Evolutionary conservation across 2,113 vertebrate genomes (phyloP).

Genomic region (Triplophysa siluroides): DNA sequence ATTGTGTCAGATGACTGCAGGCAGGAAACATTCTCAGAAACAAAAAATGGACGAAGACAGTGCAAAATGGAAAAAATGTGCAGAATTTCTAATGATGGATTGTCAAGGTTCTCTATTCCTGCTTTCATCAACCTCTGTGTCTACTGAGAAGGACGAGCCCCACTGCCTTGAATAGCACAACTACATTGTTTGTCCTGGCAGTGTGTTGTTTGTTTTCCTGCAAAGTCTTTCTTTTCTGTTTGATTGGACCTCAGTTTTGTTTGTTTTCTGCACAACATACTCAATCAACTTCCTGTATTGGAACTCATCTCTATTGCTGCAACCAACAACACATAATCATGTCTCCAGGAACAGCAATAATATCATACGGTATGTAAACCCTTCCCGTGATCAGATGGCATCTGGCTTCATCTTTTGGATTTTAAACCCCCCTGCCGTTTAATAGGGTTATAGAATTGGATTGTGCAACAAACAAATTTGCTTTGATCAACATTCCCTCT

Average conservation of each 20-base stretch:
- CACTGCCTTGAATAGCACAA: not conserved
- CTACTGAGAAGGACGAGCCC: not conserved
- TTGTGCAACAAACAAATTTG: not conserved
- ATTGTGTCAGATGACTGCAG: too few relatives aligned
- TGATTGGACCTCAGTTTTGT: not conserved
- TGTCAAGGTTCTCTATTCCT: not conserved
- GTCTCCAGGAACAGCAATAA: not conserved
- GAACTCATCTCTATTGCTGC: not conserved
- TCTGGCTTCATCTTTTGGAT: not conserved
- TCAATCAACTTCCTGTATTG: not conserved
- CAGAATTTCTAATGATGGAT: not conserved
- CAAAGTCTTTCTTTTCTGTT: not conserved
- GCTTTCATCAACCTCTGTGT: too few relatives aligned
- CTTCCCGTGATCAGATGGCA: not conserved
- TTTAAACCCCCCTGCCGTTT: not conserved
- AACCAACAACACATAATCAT: not conserved
- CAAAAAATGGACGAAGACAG: not conserved
- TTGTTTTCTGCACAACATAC: not conserved
- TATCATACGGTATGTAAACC: not conserved
- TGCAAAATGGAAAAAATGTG: not conserved
- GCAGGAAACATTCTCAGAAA: too few relatives aligned
- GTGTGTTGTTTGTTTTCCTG: not conserved
- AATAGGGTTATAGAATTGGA: not conserved
- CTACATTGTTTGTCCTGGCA: not conserved
- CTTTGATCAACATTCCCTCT: not conserved